Conservation (phyloP, 2,113 vertebrate genomes). For the Nyctibius bracteatus region DNA sequence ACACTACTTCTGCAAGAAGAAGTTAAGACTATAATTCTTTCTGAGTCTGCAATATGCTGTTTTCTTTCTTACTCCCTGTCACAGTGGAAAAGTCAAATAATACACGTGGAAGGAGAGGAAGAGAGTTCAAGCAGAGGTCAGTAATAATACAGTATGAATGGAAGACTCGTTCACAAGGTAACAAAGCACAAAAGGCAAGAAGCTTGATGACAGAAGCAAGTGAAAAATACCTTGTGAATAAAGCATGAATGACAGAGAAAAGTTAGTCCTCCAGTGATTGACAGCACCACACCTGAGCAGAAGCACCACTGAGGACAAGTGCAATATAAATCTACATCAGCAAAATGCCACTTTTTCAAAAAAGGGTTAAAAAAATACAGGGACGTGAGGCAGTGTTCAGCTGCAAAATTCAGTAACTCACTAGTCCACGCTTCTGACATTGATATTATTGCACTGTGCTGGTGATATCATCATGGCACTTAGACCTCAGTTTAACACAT, state of each 20-base stretch:
- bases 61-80: conserved; percentile 19
- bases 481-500: conserved; percentile 32
- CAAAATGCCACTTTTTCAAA: background rate
- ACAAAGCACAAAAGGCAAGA: conserved; percentile 1
- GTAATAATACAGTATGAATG: background rate
- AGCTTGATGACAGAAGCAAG: background rate
- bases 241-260: background rate
- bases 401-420: background rate
- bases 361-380: background rate
- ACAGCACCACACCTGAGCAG: background rate
- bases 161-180: background rate
- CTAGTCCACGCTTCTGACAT: background rate
- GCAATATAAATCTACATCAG: background rate
- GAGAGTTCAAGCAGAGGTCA: conserved; percentile 36
- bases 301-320: background rate
- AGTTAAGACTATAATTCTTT: conserved; percentile 24
- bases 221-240: background rate
- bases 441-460: background rate
- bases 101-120: background rate
- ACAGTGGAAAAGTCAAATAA: conserved; percentile 40
- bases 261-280: background rate
- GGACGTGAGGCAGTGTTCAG: background rate
- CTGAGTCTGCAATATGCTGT: background rate
- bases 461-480: conserved; percentile 39
- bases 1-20: background rate